Percentiles rank a stretch among this genome's conserved stretches.
phyloP scores from a whole-genome alignment of 2,113 vertebrate genomes.

The Tapirus terrestris region DNA sequence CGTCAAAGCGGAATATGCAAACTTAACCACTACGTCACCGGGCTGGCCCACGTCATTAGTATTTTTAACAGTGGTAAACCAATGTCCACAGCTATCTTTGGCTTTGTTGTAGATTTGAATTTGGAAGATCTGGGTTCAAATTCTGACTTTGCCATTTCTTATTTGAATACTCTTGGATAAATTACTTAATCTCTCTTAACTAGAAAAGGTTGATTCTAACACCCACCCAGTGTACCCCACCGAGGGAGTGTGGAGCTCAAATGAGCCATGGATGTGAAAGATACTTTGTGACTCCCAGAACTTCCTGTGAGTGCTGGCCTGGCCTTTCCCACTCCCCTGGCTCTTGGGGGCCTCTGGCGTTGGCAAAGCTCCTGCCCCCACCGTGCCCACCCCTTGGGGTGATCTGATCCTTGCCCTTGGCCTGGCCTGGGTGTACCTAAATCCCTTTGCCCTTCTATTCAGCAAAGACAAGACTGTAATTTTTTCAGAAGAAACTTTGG shows the following conservation, averaged over 20 bases:
- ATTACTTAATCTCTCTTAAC: neutral
- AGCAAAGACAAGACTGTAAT: neutral
- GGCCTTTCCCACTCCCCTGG: neutral
- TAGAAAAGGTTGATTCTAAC: neutral
- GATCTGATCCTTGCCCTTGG: neutral
- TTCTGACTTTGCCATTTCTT: neutral
- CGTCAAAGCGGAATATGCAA: too few relatives aligned
- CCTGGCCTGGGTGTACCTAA: neutral
- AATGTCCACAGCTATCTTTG: neutral
- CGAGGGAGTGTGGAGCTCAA: neutral
- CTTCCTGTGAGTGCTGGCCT: neutral
- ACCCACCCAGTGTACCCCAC: neutral
- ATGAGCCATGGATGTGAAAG: neutral
- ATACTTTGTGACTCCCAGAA: neutral
- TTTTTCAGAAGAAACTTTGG: neutral
- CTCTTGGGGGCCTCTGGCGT: neutral
- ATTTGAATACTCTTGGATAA: neutral
- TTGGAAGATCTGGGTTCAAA: neutral
- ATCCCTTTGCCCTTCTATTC: neutral
- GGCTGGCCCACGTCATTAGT: neutral
- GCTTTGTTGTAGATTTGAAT: constrained; percentile 1
- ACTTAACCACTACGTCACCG: too few relatives aligned
- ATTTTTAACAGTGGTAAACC: neutral
- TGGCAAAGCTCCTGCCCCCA: neutral
- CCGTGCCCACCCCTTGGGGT: neutral